A percentile compares a stretch with the other conserved stretches of the same genome.
Evolutionary conservation across 1,140 invertebrate genomes (phyloP).

Genomic region (Periplaneta americana): DNA sequence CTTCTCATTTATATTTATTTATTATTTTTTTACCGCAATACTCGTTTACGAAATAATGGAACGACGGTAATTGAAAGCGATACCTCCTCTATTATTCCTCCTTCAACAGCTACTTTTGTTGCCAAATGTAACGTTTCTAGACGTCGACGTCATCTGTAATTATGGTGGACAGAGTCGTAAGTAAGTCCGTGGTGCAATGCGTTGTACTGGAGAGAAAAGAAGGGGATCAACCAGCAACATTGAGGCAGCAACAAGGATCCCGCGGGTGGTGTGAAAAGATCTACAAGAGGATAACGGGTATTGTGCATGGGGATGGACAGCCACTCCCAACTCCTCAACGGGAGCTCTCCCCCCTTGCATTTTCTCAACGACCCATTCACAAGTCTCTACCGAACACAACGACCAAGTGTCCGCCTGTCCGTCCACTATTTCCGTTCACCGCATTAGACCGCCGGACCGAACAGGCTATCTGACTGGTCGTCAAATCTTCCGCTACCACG

Average conservation of each 20-base stretch:
- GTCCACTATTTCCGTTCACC: not conserved
- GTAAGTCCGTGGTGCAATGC: not conserved
- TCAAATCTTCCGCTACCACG: not conserved
- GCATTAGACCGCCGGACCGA: not conserved
- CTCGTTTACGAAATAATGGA: too few species aligned
- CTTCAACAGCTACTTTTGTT: too few species aligned
- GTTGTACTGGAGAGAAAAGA: not conserved
- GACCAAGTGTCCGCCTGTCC: not conserved
- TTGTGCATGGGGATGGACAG: too few species aligned
- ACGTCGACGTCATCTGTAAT: not conserved
- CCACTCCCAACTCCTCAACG: too few species aligned
- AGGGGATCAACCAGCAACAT: not conserved
- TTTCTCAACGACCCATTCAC: not conserved
- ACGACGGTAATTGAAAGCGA: too few species aligned
- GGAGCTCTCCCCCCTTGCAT: not conserved
- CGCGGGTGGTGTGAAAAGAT: not conserved
- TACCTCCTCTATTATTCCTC: too few species aligned
- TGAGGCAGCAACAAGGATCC: not conserved
- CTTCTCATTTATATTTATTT: too few species aligned
- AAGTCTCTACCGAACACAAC: not conserved
- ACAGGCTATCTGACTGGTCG: not conserved
- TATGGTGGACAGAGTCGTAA: not conserved
- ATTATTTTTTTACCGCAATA: too few species aligned
- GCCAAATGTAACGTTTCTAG: too few species aligned
- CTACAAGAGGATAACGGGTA: not conserved